These are phyloP conservation scores for Linepithema humile DNA, from an alignment of 1,140 invertebrate species.

Conservation along the genomic window DNA sequence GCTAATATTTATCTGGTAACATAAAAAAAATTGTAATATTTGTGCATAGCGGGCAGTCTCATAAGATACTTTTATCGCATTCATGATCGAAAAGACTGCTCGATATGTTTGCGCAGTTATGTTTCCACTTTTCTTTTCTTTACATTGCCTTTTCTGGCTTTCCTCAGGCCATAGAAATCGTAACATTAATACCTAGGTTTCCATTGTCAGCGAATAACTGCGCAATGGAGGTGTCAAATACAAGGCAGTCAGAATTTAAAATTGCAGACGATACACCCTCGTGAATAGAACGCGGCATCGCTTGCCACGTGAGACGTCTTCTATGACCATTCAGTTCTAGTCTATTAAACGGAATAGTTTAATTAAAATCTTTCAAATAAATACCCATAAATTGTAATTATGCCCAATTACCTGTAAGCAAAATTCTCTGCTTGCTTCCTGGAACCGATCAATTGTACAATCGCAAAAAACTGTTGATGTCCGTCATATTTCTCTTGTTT, in stretches of 20 bases:
- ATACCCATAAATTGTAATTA: background rate
- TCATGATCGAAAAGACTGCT: conserved; percentile 45
- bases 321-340: conserved; percentile 98
- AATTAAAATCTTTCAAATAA: conserved; percentile 26
- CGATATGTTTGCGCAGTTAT: conserved; percentile 52
- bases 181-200: conserved; percentile 99
- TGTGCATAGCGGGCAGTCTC: conserved; percentile 58
- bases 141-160: conserved; percentile 72
- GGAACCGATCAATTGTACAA: conserved; percentile 99
- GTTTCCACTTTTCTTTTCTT: conserved; percentile 45
- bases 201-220: conserved; percentile 99
- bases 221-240: conserved; percentile 99
- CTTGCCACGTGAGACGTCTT: conserved; percentile 98
- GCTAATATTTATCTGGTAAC: conserved; percentile 71
- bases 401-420: conserved; percentile 95
- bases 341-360: conserved; percentile 83
- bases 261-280: conserved; percentile 99
- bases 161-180: conserved; percentile 94
- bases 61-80: conserved; percentile 5
- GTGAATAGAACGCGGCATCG: conserved; percentile 98
- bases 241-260: conserved; percentile 98
- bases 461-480: conserved; percentile 99
- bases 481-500: conserved; percentile 99
- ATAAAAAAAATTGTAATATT: conserved; percentile 58
- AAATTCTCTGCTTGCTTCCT: conserved; percentile 99